These are phyloP conservation scores for Portunus trituberculatus DNA, from an alignment of 1,140 invertebrate species.

Conservation along the genomic window DNA sequence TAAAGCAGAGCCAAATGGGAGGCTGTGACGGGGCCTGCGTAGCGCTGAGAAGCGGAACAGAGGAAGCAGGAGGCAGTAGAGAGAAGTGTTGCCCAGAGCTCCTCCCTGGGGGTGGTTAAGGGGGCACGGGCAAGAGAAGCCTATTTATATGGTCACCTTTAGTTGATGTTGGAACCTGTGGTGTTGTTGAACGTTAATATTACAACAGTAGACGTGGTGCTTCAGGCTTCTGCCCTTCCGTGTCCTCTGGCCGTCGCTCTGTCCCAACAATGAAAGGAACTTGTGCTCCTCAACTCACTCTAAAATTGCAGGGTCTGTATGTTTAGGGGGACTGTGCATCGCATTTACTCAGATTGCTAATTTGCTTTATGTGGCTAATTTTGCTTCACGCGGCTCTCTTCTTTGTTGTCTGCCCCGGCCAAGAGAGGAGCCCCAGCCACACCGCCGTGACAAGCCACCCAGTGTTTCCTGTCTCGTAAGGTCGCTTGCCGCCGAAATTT, in stretches of 20 bases:
- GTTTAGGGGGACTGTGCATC: not conserved
- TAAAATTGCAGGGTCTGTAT: not conserved
- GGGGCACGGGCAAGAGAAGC: not conserved
- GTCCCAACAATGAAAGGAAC: not conserved
- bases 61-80: not conserved
- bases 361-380: not conserved
- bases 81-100: no score
- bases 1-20: slow-evolving; percentile 10
- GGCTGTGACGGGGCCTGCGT: not conserved
- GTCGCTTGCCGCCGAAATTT: not conserved
- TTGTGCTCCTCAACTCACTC: not conserved
- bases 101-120: not conserved
- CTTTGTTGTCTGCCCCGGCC: not conserved
- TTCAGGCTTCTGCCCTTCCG: not conserved
- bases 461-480: not conserved
- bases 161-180: not conserved
- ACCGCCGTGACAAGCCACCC: not conserved
- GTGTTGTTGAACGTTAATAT: not conserved
- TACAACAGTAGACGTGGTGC: not conserved
- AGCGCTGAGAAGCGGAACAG: not conserved
- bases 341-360: not conserved
- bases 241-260: not conserved
- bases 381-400: not conserved
- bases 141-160: slow-evolving; percentile 23
- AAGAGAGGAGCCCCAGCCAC: not conserved